phyloP scores from a whole-genome alignment of 2,113 vertebrate genomes.

The Rhynchomys soricoides region DNA sequence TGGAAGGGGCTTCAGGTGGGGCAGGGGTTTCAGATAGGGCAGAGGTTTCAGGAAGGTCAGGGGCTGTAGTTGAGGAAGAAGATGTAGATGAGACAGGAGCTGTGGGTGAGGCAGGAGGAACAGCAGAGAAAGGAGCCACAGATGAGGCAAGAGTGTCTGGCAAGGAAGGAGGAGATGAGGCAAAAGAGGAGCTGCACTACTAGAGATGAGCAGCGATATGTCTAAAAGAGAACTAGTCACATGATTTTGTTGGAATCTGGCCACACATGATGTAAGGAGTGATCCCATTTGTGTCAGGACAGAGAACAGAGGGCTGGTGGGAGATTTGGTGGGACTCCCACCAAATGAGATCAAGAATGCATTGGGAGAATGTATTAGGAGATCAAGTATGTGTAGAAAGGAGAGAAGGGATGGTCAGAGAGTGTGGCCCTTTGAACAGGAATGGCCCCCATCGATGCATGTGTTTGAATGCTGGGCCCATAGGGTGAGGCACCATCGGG shows the following conservation, averaged over 20 bases:
- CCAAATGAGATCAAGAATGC: too few relatives aligned
- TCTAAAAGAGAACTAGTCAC: too few relatives aligned
- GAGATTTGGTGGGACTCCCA: too few relatives aligned
- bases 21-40: not conserved
- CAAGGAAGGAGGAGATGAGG: not conserved
- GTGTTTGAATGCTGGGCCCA: not conserved
- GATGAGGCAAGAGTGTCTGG: accelerated
- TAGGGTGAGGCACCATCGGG: too few relatives aligned
- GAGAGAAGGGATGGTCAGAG: not conserved
- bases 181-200: not conserved
- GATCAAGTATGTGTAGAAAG: too few relatives aligned
- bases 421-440: not conserved
- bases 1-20: too few relatives aligned
- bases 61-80: accelerated
- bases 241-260: not conserved
- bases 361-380: too few relatives aligned
- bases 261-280: too few relatives aligned
- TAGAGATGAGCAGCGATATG: too few relatives aligned
- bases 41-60: accelerated
- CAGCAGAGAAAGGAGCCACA: too few relatives aligned
- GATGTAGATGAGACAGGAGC: accelerated
- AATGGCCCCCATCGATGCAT: not conserved
- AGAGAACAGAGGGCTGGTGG: too few relatives aligned
- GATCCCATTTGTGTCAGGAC: too few relatives aligned
- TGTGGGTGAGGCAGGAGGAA: not conserved